These are phyloP conservation scores for Tachysurus vachellii DNA, from an alignment of 2,113 vertebrate genomes.

Conservation along the genomic window DNA sequence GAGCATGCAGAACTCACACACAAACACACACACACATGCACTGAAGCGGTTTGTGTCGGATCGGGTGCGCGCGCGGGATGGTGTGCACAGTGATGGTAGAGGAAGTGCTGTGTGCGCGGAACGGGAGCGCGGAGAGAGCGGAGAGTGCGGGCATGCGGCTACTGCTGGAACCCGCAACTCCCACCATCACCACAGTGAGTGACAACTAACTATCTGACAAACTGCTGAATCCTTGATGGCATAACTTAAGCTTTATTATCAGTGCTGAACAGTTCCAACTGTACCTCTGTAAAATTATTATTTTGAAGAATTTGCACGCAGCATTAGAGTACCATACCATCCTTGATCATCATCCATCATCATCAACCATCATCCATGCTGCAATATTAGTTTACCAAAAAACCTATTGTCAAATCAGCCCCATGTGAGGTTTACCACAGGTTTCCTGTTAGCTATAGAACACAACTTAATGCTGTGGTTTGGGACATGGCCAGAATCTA, in stretches of 20 bases:
- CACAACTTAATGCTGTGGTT: background rate
- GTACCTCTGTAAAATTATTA: background rate
- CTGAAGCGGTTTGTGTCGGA: background rate
- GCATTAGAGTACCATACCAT: background rate
- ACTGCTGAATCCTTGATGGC: background rate
- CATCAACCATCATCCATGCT: background rate
- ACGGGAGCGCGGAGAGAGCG: background rate
- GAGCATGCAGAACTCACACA: background rate
- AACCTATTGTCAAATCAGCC: background rate
- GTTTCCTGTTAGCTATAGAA: background rate
- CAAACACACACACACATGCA: background rate
- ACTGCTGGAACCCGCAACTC: conserved; percentile 6
- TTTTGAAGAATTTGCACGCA: background rate
- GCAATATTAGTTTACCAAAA: background rate
- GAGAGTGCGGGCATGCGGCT: background rate
- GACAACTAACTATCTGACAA: background rate
- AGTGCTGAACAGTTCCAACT: background rate
- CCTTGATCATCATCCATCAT: background rate
- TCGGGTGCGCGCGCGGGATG: background rate
- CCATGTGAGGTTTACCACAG: background rate
- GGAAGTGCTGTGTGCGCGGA: background rate
- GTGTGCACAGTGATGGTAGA: background rate
- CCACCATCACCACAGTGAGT: background rate
- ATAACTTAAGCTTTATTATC: background rate
- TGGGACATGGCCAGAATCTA: background rate